Base-by-base conservation (phyloP, 2,797 vertebrate species). In the Siniperca obscura region DNA sequence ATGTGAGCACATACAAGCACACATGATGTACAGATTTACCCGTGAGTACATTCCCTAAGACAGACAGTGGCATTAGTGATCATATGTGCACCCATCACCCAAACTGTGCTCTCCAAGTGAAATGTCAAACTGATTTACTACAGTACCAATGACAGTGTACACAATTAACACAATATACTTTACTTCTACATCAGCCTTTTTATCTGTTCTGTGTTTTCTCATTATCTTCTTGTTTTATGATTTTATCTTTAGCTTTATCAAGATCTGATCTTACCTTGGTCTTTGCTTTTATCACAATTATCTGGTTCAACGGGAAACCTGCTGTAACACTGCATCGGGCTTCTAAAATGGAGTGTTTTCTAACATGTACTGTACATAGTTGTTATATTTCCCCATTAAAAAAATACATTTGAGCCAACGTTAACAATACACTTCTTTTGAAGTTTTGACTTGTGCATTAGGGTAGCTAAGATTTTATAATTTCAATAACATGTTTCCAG, bases 21-120 rank as follows among this genome's bases (percentile, higher is more conserved):
- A 57, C 55, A 44, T 11, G 30, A 16, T 59, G 30, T 56, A 70
- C 66, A 78, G 52, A 74, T 81, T 72, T 53, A 74, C 53, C 65
- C 22, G 27, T 73, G 76, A 74, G 82, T 53, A 72, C 55, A 77
- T 81, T 81, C 65, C 78, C 78, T 70, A 74, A 83, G 53, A 74
- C 69, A 73, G 78, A 53, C 74, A 52, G 78, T 4, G 44, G 59
- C 62, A 76, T 67, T 59, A 75, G 73, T 76, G 55, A 76, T 66
- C 64, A 46, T 46, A 70, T 69, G 64, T 70, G 70, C 52, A 64
- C 17, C 61, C 75, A 76, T 59, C 69, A 36, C 10, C n/a, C 48
- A 48, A 56, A 66, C 70, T 70, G 36, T 36, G 56, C 16, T 66
- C 60, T 25, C 50, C 4, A 19, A 17, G 60, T 67, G 34, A 81